Conservation (phyloP, 2,113 vertebrate species). For the Seriola quinqueradiata region DNA sequence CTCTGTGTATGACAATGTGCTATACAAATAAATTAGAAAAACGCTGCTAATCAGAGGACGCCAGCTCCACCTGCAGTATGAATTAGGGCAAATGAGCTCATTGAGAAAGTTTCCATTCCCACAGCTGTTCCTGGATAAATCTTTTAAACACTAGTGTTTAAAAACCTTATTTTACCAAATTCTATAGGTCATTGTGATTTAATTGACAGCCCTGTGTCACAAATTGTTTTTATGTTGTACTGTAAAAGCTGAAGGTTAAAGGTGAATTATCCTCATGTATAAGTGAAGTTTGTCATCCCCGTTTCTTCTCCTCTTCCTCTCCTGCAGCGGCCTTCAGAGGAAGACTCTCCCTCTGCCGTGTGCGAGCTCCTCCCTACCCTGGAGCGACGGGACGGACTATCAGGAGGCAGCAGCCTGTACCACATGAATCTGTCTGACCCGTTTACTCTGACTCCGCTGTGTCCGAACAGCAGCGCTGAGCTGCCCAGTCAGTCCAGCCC, state of each 20-base stretch:
- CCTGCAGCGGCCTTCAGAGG: constrained; percentile 52
- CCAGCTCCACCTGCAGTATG: too few species aligned
- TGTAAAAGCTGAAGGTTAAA: background rate
- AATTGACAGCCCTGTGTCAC: too few species aligned
- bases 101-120: too few species aligned
- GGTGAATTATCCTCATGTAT: background rate
- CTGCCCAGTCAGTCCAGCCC: constrained; percentile 72
- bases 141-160: too few species aligned
- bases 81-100: too few species aligned
- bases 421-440: constrained; percentile 46
- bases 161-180: too few species aligned
- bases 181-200: too few species aligned
- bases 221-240: background rate
- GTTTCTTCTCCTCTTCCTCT: background rate
- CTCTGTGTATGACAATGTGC: too few species aligned
- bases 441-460: constrained; percentile 69
- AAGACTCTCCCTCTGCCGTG: constrained; percentile 59
- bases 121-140: too few species aligned
- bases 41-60: too few species aligned
- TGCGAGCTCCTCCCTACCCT: constrained; percentile 73
- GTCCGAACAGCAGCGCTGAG: constrained; percentile 86
- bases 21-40: too few species aligned
- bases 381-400: constrained; percentile 70
- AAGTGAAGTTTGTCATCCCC: background rate
- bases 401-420: constrained; percentile 67